Evolutionary conservation across 2,113 vertebrate species (phyloP).

Genomic region (Phalacrocorax brasilianus): DNA sequence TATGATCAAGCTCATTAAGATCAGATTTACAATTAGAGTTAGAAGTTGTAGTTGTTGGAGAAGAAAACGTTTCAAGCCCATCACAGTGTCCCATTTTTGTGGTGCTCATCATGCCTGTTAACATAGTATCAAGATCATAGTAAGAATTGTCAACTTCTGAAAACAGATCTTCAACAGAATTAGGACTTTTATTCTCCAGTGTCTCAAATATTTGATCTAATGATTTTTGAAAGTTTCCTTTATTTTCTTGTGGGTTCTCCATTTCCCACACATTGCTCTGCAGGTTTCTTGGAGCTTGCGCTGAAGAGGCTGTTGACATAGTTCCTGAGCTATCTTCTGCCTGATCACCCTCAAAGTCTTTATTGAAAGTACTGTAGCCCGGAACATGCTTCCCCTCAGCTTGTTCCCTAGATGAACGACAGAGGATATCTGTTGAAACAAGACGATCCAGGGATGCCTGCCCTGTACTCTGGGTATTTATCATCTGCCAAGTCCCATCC

Average conservation of each 20-base stretch:
- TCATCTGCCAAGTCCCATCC: constrained; percentile 89
- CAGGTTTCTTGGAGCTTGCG: constrained; percentile 68
- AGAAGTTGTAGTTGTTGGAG: constrained; percentile 75
- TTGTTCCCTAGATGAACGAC: constrained; percentile 79
- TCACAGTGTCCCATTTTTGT: constrained; percentile 87
- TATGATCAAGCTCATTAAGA: constrained; percentile 95
- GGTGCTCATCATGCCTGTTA: constrained; percentile 89
- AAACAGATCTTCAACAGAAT: constrained; percentile 88
- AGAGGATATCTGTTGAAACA: constrained; percentile 92
- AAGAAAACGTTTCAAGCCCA: constrained; percentile 84
- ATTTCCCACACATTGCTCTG: constrained; percentile 83
- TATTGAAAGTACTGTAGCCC: constrained; percentile 46
- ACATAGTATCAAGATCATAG: constrained; percentile 92
- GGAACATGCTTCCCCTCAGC: constrained; percentile 77
- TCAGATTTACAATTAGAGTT: constrained; percentile 88
- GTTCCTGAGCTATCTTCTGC: constrained; percentile 33
- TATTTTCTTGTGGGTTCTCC: constrained; percentile 75
- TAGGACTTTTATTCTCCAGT: constrained; percentile 86
- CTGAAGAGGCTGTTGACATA: constrained; percentile 2
- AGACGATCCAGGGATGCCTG: constrained; percentile 85
- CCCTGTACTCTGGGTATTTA: constrained; percentile 76
- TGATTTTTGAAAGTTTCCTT: constrained; percentile 79
- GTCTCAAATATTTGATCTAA: constrained; percentile 94
- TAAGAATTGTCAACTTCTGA: constrained; percentile 92
- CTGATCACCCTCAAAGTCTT: constrained; percentile 50